Percentiles rank a stretch among this genome's conserved stretches.
Evolutionary conservation across 2,888 invertebrate genomes (phyloP).

Genomic region (Microchrysa polita): DNA sequence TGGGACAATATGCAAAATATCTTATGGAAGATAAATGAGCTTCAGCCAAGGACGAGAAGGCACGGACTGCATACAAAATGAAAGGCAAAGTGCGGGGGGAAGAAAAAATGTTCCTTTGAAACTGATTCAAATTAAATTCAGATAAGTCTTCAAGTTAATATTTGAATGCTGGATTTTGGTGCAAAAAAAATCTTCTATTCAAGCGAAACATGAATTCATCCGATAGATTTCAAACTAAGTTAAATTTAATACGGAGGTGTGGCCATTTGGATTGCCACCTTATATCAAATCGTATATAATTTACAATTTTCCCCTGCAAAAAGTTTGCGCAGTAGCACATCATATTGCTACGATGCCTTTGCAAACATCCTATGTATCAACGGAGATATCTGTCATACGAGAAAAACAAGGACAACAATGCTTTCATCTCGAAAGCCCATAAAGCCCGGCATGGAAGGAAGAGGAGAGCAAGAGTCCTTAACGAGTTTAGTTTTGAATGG

Average conservation of each 20-base stretch:
- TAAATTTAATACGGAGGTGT: slow-evolving; percentile 19
- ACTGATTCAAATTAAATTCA: slow-evolving; percentile 31
- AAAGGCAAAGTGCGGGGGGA: background rate
- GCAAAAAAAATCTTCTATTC: background rate
- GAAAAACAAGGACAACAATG: slow-evolving; percentile 33
- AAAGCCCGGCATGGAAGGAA: background rate
- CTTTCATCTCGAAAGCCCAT: background rate
- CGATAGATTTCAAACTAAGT: background rate
- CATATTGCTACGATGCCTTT: background rate
- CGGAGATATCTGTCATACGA: background rate
- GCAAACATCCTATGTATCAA: background rate
- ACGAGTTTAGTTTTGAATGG: background rate
- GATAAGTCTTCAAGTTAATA: slow-evolving; percentile 29
- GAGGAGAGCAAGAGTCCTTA: background rate
- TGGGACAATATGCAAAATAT: slow-evolving; percentile 33
- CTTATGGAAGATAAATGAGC: slow-evolving; percentile 8
- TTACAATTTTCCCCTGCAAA: background rate
- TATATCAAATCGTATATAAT: slow-evolving; percentile 4
- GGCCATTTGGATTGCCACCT: slow-evolving; percentile 19
- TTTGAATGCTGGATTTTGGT: slow-evolving; percentile 10
- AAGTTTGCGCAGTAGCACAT: slow-evolving; percentile 37
- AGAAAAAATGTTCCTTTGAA: slow-evolving; percentile 16
- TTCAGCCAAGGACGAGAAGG: slow-evolving; percentile 17
- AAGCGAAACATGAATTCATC: background rate
- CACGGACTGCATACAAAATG: slow-evolving; percentile 35